A percentile compares a stretch with the other conserved stretches of the same genome.
phyloP scores from a whole-genome alignment of 2,888 invertebrate genomes.

The Eubasilissa splendida region DNA sequence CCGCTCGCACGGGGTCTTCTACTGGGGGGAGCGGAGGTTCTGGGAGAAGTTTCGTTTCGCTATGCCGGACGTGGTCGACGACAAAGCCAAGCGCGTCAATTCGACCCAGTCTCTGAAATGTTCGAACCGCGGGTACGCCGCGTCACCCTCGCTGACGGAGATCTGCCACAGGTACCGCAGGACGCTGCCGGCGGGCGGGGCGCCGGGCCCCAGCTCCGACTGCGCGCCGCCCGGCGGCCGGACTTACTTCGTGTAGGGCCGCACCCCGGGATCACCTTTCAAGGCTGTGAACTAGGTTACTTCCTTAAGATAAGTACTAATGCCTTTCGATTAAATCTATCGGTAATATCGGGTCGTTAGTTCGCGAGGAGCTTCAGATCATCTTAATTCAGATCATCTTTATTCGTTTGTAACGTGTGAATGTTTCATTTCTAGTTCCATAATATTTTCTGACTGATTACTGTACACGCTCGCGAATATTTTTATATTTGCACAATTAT shows the following conservation, averaged over 20 bases:
- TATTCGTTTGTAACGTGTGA: too few relatives aligned
- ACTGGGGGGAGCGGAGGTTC: slow-evolving; percentile 89
- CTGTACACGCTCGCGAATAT: too few relatives aligned
- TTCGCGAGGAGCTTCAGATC: too few relatives aligned
- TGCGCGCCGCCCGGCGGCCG: slow-evolving; percentile 40
- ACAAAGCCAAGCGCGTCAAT: slow-evolving; percentile 75
- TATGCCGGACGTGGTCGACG: slow-evolving; percentile 82
- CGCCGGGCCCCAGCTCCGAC: background rate
- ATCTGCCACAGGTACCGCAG: slow-evolving; percentile 65
- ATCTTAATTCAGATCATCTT: too few relatives aligned
- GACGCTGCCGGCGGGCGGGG: slow-evolving; percentile 62
- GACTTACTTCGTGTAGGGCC: slow-evolving; percentile 55
- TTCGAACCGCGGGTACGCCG: slow-evolving; percentile 76
- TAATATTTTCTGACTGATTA: too few relatives aligned
- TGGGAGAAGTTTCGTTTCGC: slow-evolving; percentile 90
- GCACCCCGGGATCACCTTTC: slow-evolving; percentile 29
- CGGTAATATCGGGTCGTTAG: too few relatives aligned
- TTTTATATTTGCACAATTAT: too few relatives aligned
- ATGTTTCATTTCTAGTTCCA: too few relatives aligned
- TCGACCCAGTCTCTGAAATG: slow-evolving; percentile 71
- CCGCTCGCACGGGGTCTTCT: slow-evolving; percentile 80
- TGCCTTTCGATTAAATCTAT: slow-evolving; percentile 45
- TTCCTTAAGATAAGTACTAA: slow-evolving; percentile 50
- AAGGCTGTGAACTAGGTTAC: slow-evolving; percentile 57
- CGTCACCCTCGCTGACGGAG: slow-evolving; percentile 81